Evolutionary conservation across 2,888 invertebrate genomes (phyloP).

Genomic region (Celastrina argiolus): DNA sequence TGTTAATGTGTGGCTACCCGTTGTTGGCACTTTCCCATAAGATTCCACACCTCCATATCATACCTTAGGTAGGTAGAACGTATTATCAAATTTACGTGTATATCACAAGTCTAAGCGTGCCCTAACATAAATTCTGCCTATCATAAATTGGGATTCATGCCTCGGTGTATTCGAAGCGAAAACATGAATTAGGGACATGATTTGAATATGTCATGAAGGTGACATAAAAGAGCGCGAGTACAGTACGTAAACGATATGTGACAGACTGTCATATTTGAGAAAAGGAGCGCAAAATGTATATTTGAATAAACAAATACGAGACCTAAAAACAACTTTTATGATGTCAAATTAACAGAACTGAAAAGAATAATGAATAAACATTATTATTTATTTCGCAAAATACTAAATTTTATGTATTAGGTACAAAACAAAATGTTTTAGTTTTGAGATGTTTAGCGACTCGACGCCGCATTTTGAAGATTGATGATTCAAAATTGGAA

Average conservation of each 20-base stretch:
- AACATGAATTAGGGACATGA: not conserved
- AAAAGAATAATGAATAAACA: too few species aligned
- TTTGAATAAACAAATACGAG: not conserved
- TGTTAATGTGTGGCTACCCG: too few species aligned
- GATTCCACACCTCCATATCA: not conserved
- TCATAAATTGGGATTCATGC: not conserved
- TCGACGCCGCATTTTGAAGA: too few species aligned
- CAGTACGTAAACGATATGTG: not conserved
- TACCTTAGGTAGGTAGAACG: not conserved
- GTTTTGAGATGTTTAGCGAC: too few species aligned
- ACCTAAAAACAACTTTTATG: not conserved
- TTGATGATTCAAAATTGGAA: too few species aligned
- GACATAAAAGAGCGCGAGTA: not conserved
- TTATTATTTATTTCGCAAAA: too few species aligned
- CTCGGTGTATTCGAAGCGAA: not conserved
- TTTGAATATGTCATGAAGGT: constrained; percentile 2
- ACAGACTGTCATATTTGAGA: not conserved
- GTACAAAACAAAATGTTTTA: too few species aligned
- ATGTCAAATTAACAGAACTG: too few species aligned
- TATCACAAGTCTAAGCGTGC: not conserved
- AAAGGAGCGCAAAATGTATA: not conserved
- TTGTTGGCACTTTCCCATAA: too few species aligned
- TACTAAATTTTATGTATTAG: too few species aligned
- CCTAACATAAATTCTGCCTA: not conserved
- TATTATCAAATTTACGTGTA: not conserved